These are phyloP conservation scores for Egretta garzetta DNA, from an alignment of 2,113 vertebrate species.

Conservation along the genomic window DNA sequence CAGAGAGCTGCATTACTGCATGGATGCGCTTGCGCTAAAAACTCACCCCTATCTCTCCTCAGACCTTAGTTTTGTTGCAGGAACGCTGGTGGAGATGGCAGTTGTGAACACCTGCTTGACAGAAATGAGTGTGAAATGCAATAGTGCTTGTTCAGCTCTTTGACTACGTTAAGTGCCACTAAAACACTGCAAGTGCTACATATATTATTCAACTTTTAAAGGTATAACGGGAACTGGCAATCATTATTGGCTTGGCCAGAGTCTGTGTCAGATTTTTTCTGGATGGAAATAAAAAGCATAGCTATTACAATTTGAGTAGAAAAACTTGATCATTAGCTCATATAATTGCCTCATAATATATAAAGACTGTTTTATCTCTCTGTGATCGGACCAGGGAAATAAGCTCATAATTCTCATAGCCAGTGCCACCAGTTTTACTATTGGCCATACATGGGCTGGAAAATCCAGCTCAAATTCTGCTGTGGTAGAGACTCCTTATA, in stretches of 20 bases:
- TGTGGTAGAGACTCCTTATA: background rate
- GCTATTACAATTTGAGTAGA: constrained; percentile 6
- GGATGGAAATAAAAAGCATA: constrained; percentile 26
- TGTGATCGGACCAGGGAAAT: background rate
- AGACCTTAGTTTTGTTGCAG: background rate
- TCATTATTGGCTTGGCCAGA: constrained; percentile 46
- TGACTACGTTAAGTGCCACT: background rate
- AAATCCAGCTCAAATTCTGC: background rate
- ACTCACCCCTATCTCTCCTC: background rate
- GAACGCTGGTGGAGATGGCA: background rate
- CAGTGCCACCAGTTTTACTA: background rate
- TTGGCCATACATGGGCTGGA: fast-evolving
- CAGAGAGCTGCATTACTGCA: background rate
- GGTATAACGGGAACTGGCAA: constrained; percentile 46
- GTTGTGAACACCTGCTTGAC: background rate
- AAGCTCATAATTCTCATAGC: background rate
- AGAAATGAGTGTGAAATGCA: background rate
- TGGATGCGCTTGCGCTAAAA: background rate
- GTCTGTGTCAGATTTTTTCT: constrained; percentile 35
- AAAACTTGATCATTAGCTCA: constrained; percentile 39
- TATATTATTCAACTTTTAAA: constrained; percentile 56
- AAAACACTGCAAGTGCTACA: constrained; percentile 38
- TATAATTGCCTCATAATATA: constrained; percentile 50
- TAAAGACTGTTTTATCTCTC: constrained; percentile 25
- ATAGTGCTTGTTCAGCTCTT: constrained; percentile 48